Evolutionary conservation across 1,140 invertebrate genomes (phyloP), one percentile per base, ranked within the genome.

Genomic region (Neelides sp.): DNA sequence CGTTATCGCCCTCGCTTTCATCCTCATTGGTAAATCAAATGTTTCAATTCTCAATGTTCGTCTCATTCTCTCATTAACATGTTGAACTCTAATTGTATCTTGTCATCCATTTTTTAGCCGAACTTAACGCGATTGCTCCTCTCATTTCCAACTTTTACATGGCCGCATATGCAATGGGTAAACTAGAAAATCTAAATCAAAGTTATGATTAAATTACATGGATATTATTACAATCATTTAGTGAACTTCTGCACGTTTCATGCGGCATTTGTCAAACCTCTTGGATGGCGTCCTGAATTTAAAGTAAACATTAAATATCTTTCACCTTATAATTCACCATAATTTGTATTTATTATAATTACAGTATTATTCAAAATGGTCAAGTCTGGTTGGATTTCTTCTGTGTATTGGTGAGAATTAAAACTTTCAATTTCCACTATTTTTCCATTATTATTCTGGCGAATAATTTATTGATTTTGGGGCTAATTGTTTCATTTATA

Each of bases 91-190:
- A 17, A 7, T 19, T 46, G 8, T 7, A 12, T 44, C 24, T 48
- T 8, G 15, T 28, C 34, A 68, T 65, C 55, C 70, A 66, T 41
- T 63, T 77, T 72, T 57, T 69, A 82, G 84, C 83, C 61, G 82
- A 92, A 63, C 67, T 97, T 27, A 92, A 98, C 66, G 71, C 81
- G 28, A 95, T 98, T 57, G 93, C 94, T 26, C 91, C 92, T 4
- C 71, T 98, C 44, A 97, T 98, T 55, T 96, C 92, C 19, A 98
- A 98, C 66, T 97, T 98, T 70, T 98, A 97, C 71, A 72, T 98
- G 61, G 92, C 92, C 56, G 89, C 92, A 4, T 98, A 97, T 64
- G 89, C 88, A 51, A 75, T 98, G 22, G n/a, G 91, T 98, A 54
- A 98, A 26, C 7, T 22, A 49, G 10, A 4, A 30, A 39, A 34